Evolutionary conservation across 2,797 vertebrate species (phyloP).

Genomic region (Spinus pinus): DNA sequence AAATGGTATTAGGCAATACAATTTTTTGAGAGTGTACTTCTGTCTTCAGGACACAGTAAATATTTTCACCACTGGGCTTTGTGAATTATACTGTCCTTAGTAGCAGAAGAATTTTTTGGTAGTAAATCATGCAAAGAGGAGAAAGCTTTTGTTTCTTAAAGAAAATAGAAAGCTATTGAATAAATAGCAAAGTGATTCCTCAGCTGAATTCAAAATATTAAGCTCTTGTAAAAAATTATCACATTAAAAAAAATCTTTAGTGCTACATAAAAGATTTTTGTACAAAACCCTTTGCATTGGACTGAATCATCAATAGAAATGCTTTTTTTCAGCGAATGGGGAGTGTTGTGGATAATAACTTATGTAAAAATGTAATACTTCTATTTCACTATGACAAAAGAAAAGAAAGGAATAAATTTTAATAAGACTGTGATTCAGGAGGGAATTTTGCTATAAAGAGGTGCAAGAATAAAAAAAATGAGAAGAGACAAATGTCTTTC

Average conservation of each 20-base stretch:
- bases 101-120: background rate
- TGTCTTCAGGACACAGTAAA: background rate
- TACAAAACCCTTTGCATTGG: background rate
- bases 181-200: conserved; percentile 20
- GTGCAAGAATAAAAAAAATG: background rate
- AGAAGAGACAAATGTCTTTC: background rate
- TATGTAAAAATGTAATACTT: background rate
- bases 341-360: conserved; percentile 5
- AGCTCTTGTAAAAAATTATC: conserved; percentile 36
- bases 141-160: conserved; percentile 33
- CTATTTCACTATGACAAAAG: background rate
- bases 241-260: conserved; percentile 2
- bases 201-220: conserved; percentile 55
- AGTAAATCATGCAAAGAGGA: background rate
- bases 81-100: background rate
- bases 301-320: background rate
- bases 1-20: background rate
- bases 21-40: background rate
- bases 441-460: background rate
- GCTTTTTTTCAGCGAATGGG: background rate
- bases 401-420: conserved; percentile 22
- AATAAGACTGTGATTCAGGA: background rate
- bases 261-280: background rate
- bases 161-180: conserved; percentile 25
- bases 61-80: background rate